A percentile compares a stretch with the other conserved stretches of the same genome.
phyloP scores from a whole-genome alignment of 2,113 vertebrate species.

The Epinephelus fuscoguttatus region DNA sequence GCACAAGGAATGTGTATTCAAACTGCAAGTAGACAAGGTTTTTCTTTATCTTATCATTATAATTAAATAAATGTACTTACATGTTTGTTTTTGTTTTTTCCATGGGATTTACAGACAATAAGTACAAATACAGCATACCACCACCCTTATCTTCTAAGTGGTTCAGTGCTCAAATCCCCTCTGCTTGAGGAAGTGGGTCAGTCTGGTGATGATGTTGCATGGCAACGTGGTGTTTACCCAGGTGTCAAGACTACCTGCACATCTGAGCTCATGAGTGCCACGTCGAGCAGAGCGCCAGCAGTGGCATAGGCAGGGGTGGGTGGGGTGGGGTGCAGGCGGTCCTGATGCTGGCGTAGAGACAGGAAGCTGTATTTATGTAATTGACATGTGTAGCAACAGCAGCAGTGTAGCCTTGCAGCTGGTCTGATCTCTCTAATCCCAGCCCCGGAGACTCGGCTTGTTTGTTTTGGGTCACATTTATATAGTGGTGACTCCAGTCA shows the following conservation, averaged over 20 bases:
- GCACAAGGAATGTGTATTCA: neutral
- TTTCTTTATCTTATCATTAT: too few species aligned
- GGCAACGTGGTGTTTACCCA: conserved; percentile 34
- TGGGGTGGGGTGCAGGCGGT: neutral
- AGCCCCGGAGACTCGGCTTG: conserved; percentile 44
- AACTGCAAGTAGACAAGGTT: too few species aligned
- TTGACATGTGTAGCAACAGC: conserved; percentile 65
- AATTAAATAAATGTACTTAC: too few species aligned
- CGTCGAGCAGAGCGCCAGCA: conserved; percentile 6
- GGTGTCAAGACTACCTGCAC: conserved; percentile 41
- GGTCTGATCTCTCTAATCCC: conserved; percentile 70
- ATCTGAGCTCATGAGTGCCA: conserved; percentile 16
- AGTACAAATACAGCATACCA: neutral
- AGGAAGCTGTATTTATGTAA: conserved; percentile 70
- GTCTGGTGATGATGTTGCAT: conserved; percentile 21
- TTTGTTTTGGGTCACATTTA: conserved; percentile 51
- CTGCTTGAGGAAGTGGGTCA: conserved; percentile 29
- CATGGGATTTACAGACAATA: conserved; percentile 6
- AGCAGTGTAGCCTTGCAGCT: conserved; percentile 64
- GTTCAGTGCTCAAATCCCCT: conserved; percentile 13
- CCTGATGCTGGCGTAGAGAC: conserved; percentile 51
- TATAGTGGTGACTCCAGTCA: conserved; percentile 22
- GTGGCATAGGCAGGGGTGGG: neutral
- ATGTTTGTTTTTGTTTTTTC: neutral
- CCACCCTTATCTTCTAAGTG: neutral